These are phyloP conservation scores for Drosophila erecta DNA, from an alignment of 1,140 invertebrate genomes.

Conservation along the genomic window DNA sequence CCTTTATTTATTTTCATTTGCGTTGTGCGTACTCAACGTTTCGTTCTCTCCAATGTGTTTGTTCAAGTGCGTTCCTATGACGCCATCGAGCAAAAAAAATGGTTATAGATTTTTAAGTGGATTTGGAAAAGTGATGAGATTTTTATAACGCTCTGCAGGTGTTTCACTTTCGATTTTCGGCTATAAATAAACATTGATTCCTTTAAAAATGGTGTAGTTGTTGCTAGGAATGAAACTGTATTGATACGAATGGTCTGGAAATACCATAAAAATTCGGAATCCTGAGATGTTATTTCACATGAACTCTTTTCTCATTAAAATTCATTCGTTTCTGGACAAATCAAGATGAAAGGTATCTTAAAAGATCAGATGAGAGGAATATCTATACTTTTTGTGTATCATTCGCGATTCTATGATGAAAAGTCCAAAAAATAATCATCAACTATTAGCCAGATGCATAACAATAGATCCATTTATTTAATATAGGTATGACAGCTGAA, in stretches of 20 bases:
- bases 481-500: constrained; percentile 27
- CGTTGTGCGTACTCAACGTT: constrained; percentile 23
- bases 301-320: constrained; percentile 8
- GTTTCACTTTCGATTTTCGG: constrained; percentile 27
- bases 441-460: constrained; percentile 1
- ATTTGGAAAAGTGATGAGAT: constrained; percentile 50
- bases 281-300: constrained; percentile 24
- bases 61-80: constrained; percentile 41
- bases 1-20: constrained; percentile 15
- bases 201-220: constrained; percentile 11
- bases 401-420: background rate
- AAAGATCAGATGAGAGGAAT: background rate
- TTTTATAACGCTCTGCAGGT: constrained; percentile 60
- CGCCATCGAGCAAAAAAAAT: constrained; percentile 50
- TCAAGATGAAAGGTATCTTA: background rate
- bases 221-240: constrained; percentile 16
- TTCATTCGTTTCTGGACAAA: background rate
- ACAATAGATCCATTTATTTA: constrained; percentile 39
- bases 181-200: constrained; percentile 34
- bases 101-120: constrained; percentile 49
- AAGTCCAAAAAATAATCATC: background rate
- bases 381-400: background rate
- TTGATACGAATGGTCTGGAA: constrained; percentile 28
- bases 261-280: constrained; percentile 13
- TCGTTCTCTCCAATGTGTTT: constrained; percentile 24